Conservation (phyloP, 2,797 vertebrate genomes). For the Discoglossus pictus region DNA sequence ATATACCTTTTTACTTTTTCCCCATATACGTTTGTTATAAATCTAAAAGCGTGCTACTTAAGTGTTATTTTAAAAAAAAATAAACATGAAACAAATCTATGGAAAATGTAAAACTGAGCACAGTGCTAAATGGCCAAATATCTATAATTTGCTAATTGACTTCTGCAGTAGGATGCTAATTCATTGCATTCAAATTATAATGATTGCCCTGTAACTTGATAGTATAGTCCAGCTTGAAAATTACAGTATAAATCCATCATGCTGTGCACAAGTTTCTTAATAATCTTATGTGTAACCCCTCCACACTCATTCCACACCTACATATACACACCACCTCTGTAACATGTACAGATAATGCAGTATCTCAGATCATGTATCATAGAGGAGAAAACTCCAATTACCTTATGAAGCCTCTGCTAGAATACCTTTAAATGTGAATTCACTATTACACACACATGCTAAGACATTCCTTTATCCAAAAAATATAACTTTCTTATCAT, state of each 20-base stretch:
- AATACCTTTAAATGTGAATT: too few relatives aligned
- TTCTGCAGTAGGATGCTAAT: conserved; percentile 8
- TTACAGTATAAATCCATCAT: neutral
- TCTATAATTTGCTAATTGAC: neutral
- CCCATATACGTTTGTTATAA: too few relatives aligned
- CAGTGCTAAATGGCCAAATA: conserved; percentile 3
- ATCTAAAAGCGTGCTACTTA: too few relatives aligned
- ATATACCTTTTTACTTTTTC: too few relatives aligned
- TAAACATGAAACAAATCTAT: neutral
- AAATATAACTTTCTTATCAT: too few relatives aligned
- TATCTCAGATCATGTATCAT: neutral
- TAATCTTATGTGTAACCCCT: neutral
- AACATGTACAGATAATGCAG: neutral
- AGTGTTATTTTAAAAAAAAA: too few relatives aligned
- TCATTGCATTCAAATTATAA: neutral
- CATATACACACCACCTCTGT: neutral
- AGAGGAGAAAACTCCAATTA: too few relatives aligned
- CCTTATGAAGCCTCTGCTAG: too few relatives aligned
- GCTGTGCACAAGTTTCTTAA: neutral
- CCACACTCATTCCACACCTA: neutral
- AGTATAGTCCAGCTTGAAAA: neutral
- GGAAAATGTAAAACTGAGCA: neutral
- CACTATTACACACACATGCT: too few relatives aligned
- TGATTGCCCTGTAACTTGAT: conserved; percentile 2
- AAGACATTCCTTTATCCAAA: too few relatives aligned